A percentile compares a stretch with the other conserved stretches of the same genome.
Conservation (phyloP, 2,797 vertebrate genomes). For the Sebastes kiyomatsui region DNA sequence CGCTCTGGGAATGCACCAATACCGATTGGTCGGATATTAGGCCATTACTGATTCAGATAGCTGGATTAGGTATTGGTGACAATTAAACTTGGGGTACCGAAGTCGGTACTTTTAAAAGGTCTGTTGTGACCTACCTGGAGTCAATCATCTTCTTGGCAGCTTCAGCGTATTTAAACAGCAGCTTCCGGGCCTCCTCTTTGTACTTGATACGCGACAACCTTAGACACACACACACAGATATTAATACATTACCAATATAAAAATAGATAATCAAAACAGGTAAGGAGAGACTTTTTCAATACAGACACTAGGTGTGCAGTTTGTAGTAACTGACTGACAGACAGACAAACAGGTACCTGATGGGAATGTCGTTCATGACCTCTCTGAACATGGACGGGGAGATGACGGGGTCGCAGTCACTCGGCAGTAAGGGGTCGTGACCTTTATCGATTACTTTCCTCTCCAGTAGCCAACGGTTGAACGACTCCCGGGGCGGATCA, state of each 20-base stretch:
- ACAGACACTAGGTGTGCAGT: background rate
- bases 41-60: too few species aligned
- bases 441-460: slow-evolving; percentile 96
- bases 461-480: slow-evolving; percentile 97
- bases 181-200: slow-evolving; percentile 94
- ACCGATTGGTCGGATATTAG: too few species aligned
- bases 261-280: background rate
- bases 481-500: slow-evolving; percentile 95
- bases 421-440: slow-evolving; percentile 91
- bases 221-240: slow-evolving; percentile 1
- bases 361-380: slow-evolving; percentile 99
- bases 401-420: slow-evolving; percentile 93
- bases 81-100: too few species aligned
- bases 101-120: too few species aligned
- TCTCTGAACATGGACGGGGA: slow-evolving; percentile 99
- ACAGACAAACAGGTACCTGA: slow-evolving; percentile 84
- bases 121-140: slow-evolving; percentile 85
- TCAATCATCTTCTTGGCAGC: slow-evolving; percentile 97
- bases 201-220: slow-evolving; percentile 98
- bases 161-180: slow-evolving; percentile 97
- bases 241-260: background rate
- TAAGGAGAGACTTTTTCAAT: background rate
- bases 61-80: too few species aligned
- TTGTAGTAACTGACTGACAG: background rate
- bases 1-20: too few species aligned